These are phyloP conservation scores for Ageneiosus marmoratus DNA, from an alignment of 2,113 vertebrate genomes.

Conservation along the genomic window DNA sequence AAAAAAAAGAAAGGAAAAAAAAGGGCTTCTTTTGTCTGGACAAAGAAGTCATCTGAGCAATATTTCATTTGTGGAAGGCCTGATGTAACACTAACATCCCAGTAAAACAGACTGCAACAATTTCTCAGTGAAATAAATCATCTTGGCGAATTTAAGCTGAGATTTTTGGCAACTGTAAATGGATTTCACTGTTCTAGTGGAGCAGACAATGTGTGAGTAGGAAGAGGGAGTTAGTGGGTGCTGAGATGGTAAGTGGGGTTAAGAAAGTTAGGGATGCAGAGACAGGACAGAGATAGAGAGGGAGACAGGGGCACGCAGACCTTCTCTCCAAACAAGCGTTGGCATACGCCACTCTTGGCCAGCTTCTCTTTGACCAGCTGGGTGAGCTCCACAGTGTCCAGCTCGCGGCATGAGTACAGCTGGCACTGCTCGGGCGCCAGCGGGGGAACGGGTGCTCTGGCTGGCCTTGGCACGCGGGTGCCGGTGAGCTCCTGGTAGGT, in stretches of 20 bases:
- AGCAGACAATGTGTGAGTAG: slow-evolving; percentile 1
- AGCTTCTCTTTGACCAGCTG: slow-evolving; percentile 92
- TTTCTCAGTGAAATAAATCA: neutral
- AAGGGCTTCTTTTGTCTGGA: neutral
- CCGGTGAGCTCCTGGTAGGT: slow-evolving; percentile 74
- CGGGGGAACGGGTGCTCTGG: slow-evolving; percentile 83
- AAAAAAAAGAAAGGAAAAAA: neutral
- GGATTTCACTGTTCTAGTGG: neutral
- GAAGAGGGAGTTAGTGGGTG: slow-evolving; percentile 28
- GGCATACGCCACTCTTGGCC: slow-evolving; percentile 92
- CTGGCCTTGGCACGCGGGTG: slow-evolving; percentile 81
- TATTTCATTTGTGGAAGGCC: neutral
- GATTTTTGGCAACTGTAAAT: neutral
- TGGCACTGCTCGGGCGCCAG: slow-evolving; percentile 91
- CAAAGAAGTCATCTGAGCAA: neutral
- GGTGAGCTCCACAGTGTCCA: slow-evolving; percentile 89
- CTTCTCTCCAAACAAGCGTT: slow-evolving; percentile 92
- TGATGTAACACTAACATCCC: neutral
- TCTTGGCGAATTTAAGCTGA: neutral
- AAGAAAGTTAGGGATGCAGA: slow-evolving; percentile 4
- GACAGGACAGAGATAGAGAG: slow-evolving; percentile 11
- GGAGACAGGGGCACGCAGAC: slow-evolving; percentile 61
- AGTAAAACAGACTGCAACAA: neutral
- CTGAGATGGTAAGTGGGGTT: neutral
- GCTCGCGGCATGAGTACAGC: slow-evolving; percentile 92